phyloP scores from a whole-genome alignment of 2,113 vertebrate species.

The Epinephelus moara region DNA sequence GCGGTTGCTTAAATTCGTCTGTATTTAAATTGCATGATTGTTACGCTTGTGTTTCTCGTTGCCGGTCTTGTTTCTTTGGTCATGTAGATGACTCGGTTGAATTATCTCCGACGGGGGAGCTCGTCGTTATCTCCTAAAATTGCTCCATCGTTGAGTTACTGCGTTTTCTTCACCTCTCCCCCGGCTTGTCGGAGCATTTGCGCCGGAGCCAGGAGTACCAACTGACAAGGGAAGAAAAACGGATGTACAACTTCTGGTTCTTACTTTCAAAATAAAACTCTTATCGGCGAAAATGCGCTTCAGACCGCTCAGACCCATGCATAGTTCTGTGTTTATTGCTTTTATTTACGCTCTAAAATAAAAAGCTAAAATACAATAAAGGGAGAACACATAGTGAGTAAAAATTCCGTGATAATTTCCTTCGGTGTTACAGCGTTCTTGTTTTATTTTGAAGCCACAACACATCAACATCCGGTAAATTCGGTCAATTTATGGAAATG shows the following conservation, averaged over 20 bases:
- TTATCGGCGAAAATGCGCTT: accelerated
- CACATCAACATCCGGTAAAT: constrained; percentile 17
- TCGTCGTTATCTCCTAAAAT: constrained; percentile 42
- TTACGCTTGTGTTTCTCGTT: constrained; percentile 60
- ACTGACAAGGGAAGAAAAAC: background rate
- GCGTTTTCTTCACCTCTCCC: constrained; percentile 57
- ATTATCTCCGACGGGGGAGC: constrained; percentile 60
- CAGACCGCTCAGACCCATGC: too few species aligned
- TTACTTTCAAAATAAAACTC: constrained; percentile 56
- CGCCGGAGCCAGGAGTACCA: constrained; percentile 31
- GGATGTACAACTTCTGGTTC: background rate
- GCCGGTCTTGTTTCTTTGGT: constrained; percentile 68
- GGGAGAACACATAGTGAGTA: accelerated
- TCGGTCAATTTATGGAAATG: constrained; percentile 15
- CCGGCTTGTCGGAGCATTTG: constrained; percentile 65
- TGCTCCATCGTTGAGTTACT: constrained; percentile 63
- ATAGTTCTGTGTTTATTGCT: background rate
- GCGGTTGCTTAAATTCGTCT: constrained; percentile 74
- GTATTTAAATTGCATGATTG: constrained; percentile 82
- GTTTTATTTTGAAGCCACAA: constrained; percentile 61
- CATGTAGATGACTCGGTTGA: constrained; percentile 57
- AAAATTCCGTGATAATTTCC: accelerated
- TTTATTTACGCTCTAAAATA: accelerated
- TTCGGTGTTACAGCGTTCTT: accelerated
- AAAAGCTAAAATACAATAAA: accelerated